Evolutionary conservation across 2,888 invertebrate genomes (phyloP).

Genomic region (Metellina segmentata): DNA sequence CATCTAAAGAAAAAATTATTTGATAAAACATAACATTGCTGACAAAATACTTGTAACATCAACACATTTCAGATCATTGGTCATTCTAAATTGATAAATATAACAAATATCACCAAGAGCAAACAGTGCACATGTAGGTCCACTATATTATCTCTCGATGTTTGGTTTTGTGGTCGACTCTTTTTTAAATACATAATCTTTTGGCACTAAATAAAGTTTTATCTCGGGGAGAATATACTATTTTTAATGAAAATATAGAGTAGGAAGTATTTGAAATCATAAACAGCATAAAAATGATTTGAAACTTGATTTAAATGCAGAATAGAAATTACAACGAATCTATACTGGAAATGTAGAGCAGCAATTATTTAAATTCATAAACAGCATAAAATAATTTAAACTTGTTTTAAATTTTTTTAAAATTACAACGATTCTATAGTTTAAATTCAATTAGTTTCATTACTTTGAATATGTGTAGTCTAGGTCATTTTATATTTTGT

Average conservation of each 20-base stretch:
- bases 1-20: constrained; percentile 81
- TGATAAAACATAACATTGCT: constrained; percentile 28
- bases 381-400: too few relatives aligned
- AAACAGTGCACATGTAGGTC: too few relatives aligned
- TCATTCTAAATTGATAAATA: background rate
- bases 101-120: background rate
- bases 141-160: background rate
- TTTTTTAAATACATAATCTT: background rate
- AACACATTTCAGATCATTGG: background rate
- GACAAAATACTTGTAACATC: background rate
- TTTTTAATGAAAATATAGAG: too few relatives aligned
- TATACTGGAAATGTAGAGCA: too few relatives aligned
- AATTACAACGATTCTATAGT: background rate
- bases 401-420: too few relatives aligned
- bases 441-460: background rate
- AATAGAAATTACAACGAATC: background rate
- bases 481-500: too few relatives aligned
- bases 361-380: too few relatives aligned
- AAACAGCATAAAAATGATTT: background rate
- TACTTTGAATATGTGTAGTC: background rate
- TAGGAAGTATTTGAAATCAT: too few relatives aligned
- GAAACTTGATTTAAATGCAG: background rate
- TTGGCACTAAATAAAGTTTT: background rate
- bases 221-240: background rate
- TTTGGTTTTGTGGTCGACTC: too few relatives aligned